Percentiles rank a stretch among this genome's conserved stretches.
Evolutionary conservation across 1,140 invertebrate genomes (phyloP).

Genomic region (Caenorhabditis tropicalis): DNA sequence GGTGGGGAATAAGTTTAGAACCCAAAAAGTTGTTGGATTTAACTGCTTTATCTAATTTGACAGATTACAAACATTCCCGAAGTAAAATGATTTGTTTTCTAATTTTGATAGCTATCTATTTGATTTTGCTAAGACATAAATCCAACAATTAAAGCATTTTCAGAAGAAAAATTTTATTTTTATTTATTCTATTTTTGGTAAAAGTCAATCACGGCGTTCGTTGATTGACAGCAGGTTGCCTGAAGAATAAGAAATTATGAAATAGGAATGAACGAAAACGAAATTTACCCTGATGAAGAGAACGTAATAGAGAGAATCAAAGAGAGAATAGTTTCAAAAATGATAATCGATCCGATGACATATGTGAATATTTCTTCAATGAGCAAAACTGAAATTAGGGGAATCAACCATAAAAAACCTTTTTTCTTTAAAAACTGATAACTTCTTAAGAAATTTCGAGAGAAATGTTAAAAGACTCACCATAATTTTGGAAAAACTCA

Average conservation of each 20-base stretch:
- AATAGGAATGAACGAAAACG: too few species aligned
- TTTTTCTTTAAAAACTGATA: neutral
- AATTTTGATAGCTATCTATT: too few species aligned
- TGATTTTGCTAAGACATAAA: too few species aligned
- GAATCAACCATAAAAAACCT: neutral
- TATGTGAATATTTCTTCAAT: slow-evolving; percentile 22
- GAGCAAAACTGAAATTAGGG: neutral
- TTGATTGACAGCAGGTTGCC: neutral
- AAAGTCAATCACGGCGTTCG: neutral
- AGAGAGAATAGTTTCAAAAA: neutral
- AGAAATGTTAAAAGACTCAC: neutral
- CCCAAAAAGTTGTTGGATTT: too few species aligned
- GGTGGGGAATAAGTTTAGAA: too few species aligned
- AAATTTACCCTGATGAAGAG: slow-evolving; percentile 27
- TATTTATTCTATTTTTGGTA: too few species aligned
- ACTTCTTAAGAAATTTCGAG: too few species aligned
- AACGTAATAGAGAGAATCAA: neutral
- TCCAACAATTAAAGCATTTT: too few species aligned
- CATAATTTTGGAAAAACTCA: slow-evolving; percentile 15
- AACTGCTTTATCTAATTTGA: too few species aligned
- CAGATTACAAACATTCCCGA: too few species aligned
- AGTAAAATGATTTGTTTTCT: too few species aligned
- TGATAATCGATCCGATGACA: neutral
- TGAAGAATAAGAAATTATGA: neutral
- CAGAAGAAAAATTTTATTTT: too few species aligned